A percentile compares a stretch with the other conserved stretches of the same genome.
phyloP scores from a whole-genome alignment of 2,888 invertebrate species.

The Gasteruption jaculator region DNA sequence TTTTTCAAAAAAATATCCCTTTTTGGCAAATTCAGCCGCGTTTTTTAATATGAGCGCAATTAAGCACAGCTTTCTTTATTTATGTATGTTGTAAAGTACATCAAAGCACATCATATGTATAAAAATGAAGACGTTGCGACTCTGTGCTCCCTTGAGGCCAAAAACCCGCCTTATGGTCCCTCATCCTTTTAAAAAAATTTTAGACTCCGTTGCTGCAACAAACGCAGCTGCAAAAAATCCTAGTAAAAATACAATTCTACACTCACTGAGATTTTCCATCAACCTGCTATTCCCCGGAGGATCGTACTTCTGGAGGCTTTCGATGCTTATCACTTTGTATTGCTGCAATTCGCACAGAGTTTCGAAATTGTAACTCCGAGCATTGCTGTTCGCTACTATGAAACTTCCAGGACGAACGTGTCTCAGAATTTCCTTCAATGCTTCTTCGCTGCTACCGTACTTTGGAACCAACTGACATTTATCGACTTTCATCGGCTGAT shows the following conservation, averaged over 20 bases:
- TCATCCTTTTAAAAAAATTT: no score
- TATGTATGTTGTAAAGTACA: no score
- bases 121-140: no score
- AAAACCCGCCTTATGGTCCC: no score
- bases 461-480: slow-evolving; percentile 30
- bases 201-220: no score
- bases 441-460: slow-evolving; percentile 45
- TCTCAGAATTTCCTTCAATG: slow-evolving; percentile 43
- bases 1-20: no score
- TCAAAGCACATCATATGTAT: no score
- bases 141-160: no score
- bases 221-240: slow-evolving; percentile 24
- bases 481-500: slow-evolving; percentile 31
- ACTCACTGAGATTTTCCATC: slow-evolving; percentile 49
- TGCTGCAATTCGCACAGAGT: slow-evolving; percentile 41
- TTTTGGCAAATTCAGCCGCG: no score
- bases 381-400: slow-evolving; percentile 48
- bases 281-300: slow-evolving; percentile 49
- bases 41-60: no score
- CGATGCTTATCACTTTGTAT: slow-evolving; percentile 49
- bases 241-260: slow-evolving; percentile 1
- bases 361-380: slow-evolving; percentile 46
- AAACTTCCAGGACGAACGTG: slow-evolving; percentile 48
- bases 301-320: slow-evolving; percentile 50
- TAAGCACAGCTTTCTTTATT: no score